These are phyloP conservation scores for Amblyraja radiata DNA, from an alignment of 2,797 vertebrate species.

Conservation along the genomic window DNA sequence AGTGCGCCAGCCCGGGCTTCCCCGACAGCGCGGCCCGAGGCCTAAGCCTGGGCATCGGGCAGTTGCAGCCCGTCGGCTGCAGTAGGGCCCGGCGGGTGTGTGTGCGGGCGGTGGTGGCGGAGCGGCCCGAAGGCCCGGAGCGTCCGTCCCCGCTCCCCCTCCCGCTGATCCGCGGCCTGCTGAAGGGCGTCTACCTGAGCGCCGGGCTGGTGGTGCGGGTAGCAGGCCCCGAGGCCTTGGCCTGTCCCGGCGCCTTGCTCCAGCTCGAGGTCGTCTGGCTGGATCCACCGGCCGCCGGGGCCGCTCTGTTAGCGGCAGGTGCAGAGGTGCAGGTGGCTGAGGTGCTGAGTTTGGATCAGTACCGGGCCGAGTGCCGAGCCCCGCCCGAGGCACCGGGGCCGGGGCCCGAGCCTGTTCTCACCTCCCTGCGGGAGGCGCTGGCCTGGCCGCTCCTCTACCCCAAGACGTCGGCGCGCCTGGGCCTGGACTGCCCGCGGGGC, in stretches of 20 bases:
- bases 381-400: background rate
- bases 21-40: background rate
- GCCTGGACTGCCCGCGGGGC: slow-evolving; percentile 37
- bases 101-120: slow-evolving; percentile 36
- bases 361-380: background rate
- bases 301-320: background rate
- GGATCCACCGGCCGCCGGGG: background rate
- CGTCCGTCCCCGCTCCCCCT: background rate
- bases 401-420: background rate
- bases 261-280: background rate
- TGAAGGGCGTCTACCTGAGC: background rate
- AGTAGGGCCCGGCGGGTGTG: background rate
- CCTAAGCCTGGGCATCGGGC: background rate
- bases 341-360: background rate
- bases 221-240: slow-evolving; percentile 35
- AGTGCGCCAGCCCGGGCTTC: background rate
- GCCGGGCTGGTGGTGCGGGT: background rate
- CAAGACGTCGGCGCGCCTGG: background rate
- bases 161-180: background rate
- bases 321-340: background rate
- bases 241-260: slow-evolving; percentile 32
- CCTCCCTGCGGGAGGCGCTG: slow-evolving; percentile 40
- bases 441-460: slow-evolving; percentile 28
- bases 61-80: background rate
- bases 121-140: background rate